phyloP scores from a whole-genome alignment of 2,888 invertebrate genomes.

The Gymnocheta viridis region DNA sequence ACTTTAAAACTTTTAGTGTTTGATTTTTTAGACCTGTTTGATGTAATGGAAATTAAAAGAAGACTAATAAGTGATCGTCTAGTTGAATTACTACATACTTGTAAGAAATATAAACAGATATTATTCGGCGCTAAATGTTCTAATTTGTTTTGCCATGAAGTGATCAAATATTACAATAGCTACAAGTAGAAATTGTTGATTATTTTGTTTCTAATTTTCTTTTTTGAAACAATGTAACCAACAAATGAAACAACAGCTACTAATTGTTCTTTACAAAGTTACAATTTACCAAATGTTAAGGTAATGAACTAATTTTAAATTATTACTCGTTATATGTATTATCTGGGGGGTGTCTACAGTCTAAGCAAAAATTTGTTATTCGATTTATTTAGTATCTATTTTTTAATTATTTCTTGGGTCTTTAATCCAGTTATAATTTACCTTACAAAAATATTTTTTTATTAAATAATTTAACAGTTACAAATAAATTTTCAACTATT shows the following conservation, averaged over 20 bases:
- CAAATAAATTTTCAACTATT: not conserved
- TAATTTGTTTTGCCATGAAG: constrained; percentile 3
- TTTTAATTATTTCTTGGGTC: too few species aligned
- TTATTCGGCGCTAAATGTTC: not conserved
- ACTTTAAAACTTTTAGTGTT: constrained; percentile 69
- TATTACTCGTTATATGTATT: not conserved
- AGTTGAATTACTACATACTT: constrained; percentile 22
- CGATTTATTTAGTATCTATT: not conserved
- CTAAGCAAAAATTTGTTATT: constrained; percentile 53
- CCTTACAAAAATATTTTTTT: not conserved
- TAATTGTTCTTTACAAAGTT: constrained; percentile 22
- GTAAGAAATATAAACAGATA: constrained; percentile 12
- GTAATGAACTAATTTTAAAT: not conserved
- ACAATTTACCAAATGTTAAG: not conserved
- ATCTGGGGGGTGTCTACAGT: not conserved
- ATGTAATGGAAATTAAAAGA: not conserved
- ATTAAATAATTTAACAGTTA: not conserved
- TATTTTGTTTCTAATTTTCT: not conserved
- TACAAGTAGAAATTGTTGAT: not conserved
- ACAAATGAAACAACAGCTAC: constrained; percentile 47
- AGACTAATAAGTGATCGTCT: constrained; percentile 11
- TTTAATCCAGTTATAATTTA: not conserved
- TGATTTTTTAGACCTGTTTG: constrained; percentile 27
- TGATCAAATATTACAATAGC: constrained; percentile 7
- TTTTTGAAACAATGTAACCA: not conserved